Evolutionary conservation across 2,888 invertebrate genomes (phyloP).

Genomic region (Tenthredo notha): DNA sequence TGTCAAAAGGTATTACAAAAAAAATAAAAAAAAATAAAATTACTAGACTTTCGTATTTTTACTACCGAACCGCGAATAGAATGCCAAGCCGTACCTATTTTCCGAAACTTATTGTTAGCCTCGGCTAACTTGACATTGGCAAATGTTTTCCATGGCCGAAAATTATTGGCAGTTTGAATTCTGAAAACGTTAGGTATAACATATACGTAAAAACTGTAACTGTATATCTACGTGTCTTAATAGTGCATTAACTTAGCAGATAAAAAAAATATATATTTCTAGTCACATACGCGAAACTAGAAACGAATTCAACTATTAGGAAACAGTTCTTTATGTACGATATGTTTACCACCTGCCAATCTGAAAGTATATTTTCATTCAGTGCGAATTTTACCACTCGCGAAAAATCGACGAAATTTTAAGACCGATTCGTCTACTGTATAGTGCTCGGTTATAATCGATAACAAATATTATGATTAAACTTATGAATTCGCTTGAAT

Average conservation of each 20-base stretch:
- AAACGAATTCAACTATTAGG: background rate
- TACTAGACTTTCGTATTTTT: constrained; percentile 22
- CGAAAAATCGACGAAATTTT: background rate
- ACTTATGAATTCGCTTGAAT: background rate
- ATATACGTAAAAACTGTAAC: background rate
- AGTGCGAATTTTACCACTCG: background rate
- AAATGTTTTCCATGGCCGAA: constrained; percentile 26
- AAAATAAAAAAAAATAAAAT: background rate
- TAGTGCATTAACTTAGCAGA: background rate
- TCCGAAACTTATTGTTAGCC: constrained; percentile 18
- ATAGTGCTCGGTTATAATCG: background rate
- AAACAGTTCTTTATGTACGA: background rate
- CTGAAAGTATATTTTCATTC: background rate
- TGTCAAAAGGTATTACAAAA: background rate
- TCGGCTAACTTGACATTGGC: constrained; percentile 34
- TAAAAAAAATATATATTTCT: background rate
- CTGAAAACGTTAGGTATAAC: background rate
- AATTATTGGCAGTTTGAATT: constrained; percentile 31
- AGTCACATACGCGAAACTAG: constrained; percentile 23
- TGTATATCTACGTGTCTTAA: background rate
- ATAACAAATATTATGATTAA: constrained; percentile 9
- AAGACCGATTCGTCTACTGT: background rate
- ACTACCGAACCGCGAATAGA: constrained; percentile 7
- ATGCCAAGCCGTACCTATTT: constrained; percentile 6
- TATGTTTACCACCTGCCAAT: background rate